Evolutionary conservation across 2,888 invertebrate genomes (phyloP).

Genomic region (Lampropteryx suffumata): DNA sequence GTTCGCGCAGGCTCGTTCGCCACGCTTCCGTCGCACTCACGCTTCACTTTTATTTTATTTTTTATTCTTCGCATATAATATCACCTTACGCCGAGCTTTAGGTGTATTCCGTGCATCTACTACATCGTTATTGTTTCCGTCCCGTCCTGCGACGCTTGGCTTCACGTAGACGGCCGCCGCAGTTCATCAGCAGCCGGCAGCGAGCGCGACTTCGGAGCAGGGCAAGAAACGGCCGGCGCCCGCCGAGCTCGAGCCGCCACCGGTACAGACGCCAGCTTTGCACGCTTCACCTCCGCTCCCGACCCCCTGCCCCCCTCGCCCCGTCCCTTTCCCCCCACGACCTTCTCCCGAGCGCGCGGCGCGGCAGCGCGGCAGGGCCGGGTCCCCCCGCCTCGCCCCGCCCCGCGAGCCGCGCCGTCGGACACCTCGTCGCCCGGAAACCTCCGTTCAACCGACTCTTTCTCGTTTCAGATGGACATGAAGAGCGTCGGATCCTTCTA

Average conservation of each 20-base stretch:
- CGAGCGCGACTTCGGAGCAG: constrained; percentile 88
- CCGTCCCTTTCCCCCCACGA: constrained; percentile 58
- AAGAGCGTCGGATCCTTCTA: constrained; percentile 97
- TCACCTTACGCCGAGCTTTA: constrained; percentile 81
- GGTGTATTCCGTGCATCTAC: constrained; percentile 83
- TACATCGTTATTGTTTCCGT: constrained; percentile 83
- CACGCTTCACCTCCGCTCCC: constrained; percentile 81
- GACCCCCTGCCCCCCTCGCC: constrained; percentile 61
- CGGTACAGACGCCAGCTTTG: constrained; percentile 92
- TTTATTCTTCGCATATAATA: constrained; percentile 78
- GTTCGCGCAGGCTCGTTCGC: constrained; percentile 72
- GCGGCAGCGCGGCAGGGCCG: constrained; percentile 49
- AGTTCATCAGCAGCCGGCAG: constrained; percentile 85
- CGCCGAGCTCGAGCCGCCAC: constrained; percentile 86
- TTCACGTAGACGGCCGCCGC: constrained; percentile 82
- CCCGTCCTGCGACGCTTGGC: constrained; percentile 83
- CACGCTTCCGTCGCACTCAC: constrained; percentile 83
- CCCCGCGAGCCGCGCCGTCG: constrained; percentile 50
- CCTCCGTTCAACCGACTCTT: constrained; percentile 72
- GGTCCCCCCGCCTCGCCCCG: constrained; percentile 53
- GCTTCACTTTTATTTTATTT: constrained; percentile 76
- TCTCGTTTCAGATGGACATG: constrained; percentile 95
- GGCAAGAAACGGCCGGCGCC: constrained; percentile 97
- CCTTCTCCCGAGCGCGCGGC: constrained; percentile 53
- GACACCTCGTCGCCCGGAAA: constrained; percentile 54